These are phyloP conservation scores for Tinamus guttatus DNA, from an alignment of 2,113 vertebrate species.

Conservation along the genomic window DNA sequence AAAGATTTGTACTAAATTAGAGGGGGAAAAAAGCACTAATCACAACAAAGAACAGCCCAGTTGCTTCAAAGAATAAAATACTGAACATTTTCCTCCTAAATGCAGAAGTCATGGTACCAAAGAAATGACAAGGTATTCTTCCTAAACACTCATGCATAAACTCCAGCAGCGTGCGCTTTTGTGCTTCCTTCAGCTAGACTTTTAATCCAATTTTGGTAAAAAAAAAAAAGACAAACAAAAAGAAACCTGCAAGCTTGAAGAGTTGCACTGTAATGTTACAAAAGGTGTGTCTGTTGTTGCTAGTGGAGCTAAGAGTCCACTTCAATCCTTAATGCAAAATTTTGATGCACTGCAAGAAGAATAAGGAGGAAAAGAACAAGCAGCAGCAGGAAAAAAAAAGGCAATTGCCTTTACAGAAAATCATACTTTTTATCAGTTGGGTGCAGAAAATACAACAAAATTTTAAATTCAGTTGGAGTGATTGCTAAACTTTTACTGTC, in stretches of 20 bases:
- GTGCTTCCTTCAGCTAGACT: not conserved
- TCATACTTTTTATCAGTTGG: not conserved
- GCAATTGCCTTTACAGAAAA: not conserved
- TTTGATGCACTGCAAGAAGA: not conserved
- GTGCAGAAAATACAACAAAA: not conserved
- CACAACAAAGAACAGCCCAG: not conserved
- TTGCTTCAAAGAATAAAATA: not conserved
- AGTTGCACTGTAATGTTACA: not conserved
- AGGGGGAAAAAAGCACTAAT: not conserved
- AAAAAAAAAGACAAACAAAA: not conserved
- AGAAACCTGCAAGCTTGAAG: rapidly evolving
- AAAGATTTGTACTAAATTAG: not conserved
- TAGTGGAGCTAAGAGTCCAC: not conserved
- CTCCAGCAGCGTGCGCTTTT: not conserved
- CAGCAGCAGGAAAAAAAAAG: not conserved
- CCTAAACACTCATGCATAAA: not conserved
- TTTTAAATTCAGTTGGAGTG: not conserved
- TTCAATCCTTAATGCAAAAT: not conserved
- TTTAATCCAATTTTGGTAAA: not conserved
- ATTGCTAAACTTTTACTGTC: not conserved
- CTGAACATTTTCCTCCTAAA: rapidly evolving
- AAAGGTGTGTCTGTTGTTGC: not conserved
- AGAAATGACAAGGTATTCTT: not conserved
- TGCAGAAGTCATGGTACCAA: not conserved
- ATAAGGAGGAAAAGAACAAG: not conserved